These are phyloP conservation scores for Cichladusa arquata DNA, from an alignment of 2,113 vertebrate genomes.

Conservation along the genomic window DNA sequence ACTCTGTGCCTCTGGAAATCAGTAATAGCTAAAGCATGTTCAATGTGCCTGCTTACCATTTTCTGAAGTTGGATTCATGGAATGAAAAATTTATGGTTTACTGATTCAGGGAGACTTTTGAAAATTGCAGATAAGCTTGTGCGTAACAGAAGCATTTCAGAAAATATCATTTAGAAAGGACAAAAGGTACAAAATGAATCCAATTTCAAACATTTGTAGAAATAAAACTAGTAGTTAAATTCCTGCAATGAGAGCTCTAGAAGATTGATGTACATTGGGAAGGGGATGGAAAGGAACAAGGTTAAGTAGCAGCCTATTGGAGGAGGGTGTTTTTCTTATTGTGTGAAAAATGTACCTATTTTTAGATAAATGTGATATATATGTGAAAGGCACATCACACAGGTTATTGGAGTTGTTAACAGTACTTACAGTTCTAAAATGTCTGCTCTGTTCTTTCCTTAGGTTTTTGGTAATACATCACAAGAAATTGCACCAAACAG, in stretches of 20 bases:
- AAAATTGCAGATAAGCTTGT: neutral
- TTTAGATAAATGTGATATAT: neutral
- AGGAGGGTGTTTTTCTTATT: neutral
- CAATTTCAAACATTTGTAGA: neutral
- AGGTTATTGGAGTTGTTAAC: neutral
- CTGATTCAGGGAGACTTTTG: neutral
- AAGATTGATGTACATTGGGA: neutral
- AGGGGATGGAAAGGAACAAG: neutral
- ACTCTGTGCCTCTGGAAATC: neutral
- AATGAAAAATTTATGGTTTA: neutral
- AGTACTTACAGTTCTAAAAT: neutral
- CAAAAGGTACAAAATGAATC: neutral
- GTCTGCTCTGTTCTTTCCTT: neutral
- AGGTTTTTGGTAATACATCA: neutral
- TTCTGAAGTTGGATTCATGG: neutral
- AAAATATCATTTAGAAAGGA: neutral
- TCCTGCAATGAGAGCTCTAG: neutral
- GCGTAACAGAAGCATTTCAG: neutral
- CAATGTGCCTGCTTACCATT: neutral
- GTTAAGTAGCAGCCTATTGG: neutral
- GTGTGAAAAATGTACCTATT: neutral
- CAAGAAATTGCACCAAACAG: neutral
- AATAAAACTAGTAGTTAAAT: neutral
- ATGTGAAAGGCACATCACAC: neutral
- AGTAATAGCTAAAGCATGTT: neutral